Base-by-base conservation (phyloP, 37 sponge, comb jelly and placozoan genomes). In the Bolinopsis microptera region DNA sequence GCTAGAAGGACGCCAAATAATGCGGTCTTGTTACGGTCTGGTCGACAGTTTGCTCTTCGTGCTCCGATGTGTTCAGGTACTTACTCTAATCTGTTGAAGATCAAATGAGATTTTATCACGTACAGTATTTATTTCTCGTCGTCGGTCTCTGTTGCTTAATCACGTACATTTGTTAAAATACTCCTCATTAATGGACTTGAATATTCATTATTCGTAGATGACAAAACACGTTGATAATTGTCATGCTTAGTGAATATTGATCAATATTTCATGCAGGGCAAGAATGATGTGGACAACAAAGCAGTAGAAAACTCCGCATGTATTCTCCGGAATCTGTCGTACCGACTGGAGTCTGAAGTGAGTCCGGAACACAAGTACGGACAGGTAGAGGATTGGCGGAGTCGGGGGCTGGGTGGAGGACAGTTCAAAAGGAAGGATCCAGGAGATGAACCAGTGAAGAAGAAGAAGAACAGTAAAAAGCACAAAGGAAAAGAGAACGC, bases 301-400 rank as follows among this genome's bases (percentile, higher is more conserved):
- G 83, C 97, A 31, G 96, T 97, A 31, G 98, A 98, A 95, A 98
- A 97, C 69, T 93, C 92, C 0, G 92, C 94, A 39, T 97, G 98
- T 72, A 94, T 98, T 35, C 93, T 98, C 35, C 94, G 97, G n/a
- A 98, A 98, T 94, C 95, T 98, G 38, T 96, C 97, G 0, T 98
- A 95, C 76, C 96, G 95, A 23, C 34, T 98, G 68, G 99, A 98
- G 80, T 80, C 92, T 31, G 99, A 97, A 76, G 94, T 97, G 0
- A 95, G 96, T 35, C 83, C 83, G 38, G 83, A 82, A 82, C 83
- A 82, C 83, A 82, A 82, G 83, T 82, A 82, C 83, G 83, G 83
- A 36, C 83, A 82, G 38, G 38, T 31, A 1, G 83, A 82, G 38
- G 83, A 82, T 36, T 82, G 83, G 83, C 13, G 83, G 23, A 82